Base-by-base conservation (phyloP, 2,888 invertebrate species). In the Chesias legatella region DNA sequence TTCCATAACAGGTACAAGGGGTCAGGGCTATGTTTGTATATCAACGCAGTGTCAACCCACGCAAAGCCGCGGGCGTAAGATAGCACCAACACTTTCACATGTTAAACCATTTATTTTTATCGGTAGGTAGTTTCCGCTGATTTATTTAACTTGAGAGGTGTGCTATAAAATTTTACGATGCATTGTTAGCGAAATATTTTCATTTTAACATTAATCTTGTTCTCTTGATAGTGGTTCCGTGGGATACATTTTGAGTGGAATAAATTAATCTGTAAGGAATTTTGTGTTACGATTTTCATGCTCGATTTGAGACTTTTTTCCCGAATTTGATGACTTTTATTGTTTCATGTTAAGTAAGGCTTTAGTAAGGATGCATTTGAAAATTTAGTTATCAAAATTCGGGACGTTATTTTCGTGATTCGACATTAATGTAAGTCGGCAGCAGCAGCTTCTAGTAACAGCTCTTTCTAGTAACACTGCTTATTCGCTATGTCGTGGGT, bases 161-260 rank as follows among this genome's bases (percentile, higher is more conserved):
- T 9, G 31, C 43, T 43, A 51, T 45, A 50, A 40, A 33, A 25
- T 42, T 53, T 53, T 53, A 53, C 37, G 40, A 23, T 30, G 35
- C 32, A 53, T 53, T 54, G 53, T 54, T 34, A 32, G 40, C 25
- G 23, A 43, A 49, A 47, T 53, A 47, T 49, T 51, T 53, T 42
- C 35, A 17, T 46, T 42, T 35, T 37, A 24, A 29, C 32, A 27
- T 48, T 39, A 36, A 44, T 42, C 38, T 37, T 33, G n/a, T n/a
- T n/a, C n/a, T 10, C 7, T 23, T 9, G 43, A 43, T 50, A 48
- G 43, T 33, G 17, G 32, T 24, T 23, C 25, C 26, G 33, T 33
- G 37, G 8, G 29, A 37, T 30, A 26, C 33, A 29, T 33, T 10
- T 17, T 29, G n/a, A 6, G 6, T 5, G 1, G 22, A 7, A 1